These are phyloP conservation scores for Tetrapedia diversipes DNA, from an alignment of 2,888 invertebrate genomes.

Conservation along the genomic window DNA sequence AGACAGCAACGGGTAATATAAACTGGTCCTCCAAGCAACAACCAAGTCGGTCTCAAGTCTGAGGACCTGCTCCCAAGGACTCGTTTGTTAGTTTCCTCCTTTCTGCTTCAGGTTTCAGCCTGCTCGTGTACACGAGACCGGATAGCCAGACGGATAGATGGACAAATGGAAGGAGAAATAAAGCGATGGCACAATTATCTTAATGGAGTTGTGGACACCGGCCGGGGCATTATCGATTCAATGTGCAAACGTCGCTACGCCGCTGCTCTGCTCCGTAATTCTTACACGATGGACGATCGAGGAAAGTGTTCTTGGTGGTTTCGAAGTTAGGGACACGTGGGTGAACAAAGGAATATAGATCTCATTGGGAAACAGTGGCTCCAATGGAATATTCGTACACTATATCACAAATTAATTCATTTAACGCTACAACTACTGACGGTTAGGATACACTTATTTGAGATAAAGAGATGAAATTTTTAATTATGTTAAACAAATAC, in stretches of 20 bases:
- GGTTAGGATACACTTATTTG: too few species aligned
- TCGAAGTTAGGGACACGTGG: background rate
- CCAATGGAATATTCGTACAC: too few species aligned
- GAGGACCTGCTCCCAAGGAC: slow-evolving; percentile 13
- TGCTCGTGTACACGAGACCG: slow-evolving; percentile 23
- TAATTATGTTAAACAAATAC: too few species aligned
- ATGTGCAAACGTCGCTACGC: slow-evolving; percentile 41
- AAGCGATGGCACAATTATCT: slow-evolving; percentile 77
- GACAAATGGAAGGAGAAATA: slow-evolving; percentile 60
- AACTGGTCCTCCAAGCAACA: background rate
- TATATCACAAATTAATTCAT: too few species aligned
- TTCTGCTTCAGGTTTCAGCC: slow-evolving; percentile 13
- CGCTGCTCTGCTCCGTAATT: slow-evolving; percentile 16
- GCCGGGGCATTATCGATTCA: slow-evolving; percentile 77
- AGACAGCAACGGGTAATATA: slow-evolving; percentile 16
- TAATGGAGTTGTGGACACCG: slow-evolving; percentile 80
- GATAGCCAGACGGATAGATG: slow-evolving; percentile 43
- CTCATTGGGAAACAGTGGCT: too few species aligned
- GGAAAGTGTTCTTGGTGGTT: slow-evolving; percentile 1
- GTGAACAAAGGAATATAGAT: too few species aligned
- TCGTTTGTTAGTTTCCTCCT: slow-evolving; percentile 14
- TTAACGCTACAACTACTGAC: too few species aligned
- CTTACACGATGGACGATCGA: background rate
- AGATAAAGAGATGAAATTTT: too few species aligned
- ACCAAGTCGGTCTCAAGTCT: slow-evolving; percentile 8